Percentiles rank a stretch among this genome's conserved stretches.
Conservation (phyloP, 2,888 invertebrate genomes). For the Plebejus melissa region DNA sequence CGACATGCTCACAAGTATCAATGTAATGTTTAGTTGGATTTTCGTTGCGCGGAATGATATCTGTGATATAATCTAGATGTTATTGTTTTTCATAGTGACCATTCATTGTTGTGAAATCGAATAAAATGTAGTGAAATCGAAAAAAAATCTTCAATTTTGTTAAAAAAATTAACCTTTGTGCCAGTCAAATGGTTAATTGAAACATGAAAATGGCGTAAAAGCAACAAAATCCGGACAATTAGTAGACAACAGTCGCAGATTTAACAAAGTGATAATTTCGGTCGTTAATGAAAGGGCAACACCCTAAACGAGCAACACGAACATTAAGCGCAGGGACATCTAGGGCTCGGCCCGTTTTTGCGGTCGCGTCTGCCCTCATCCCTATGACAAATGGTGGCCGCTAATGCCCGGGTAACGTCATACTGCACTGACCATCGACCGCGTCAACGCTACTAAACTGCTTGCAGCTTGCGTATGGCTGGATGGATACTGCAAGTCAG, state of each 20-base stretch:
- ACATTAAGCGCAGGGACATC: conserved; percentile 45
- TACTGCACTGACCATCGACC: conserved; percentile 67
- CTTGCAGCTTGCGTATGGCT: not conserved
- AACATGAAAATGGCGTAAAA: not conserved
- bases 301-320: conserved; percentile 42
- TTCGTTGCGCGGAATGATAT: not conserved
- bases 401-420: conserved; percentile 77
- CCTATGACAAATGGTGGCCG: conserved; percentile 75
- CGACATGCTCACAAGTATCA: conserved; percentile 37
- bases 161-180: not conserved
- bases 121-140: not conserved
- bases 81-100: not conserved
- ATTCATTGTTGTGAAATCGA: not conserved
- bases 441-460: conserved; percentile 52
- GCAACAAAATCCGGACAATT: not conserved
- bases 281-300: conserved; percentile 22
- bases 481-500: no score
- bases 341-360: conserved; percentile 72
- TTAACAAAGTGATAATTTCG: conserved; percentile 13
- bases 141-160: not conserved
- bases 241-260: conserved; percentile 5
- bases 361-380: conserved; percentile 73
- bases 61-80: not conserved
- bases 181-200: not conserved
- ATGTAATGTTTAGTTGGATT: not conserved